A percentile compares a stretch with the other conserved stretches of the same genome.
These are phyloP conservation scores for Cyphomyrus plagiostoma DNA, from an alignment of 2,113 vertebrate genomes.

Conservation along the genomic window DNA sequence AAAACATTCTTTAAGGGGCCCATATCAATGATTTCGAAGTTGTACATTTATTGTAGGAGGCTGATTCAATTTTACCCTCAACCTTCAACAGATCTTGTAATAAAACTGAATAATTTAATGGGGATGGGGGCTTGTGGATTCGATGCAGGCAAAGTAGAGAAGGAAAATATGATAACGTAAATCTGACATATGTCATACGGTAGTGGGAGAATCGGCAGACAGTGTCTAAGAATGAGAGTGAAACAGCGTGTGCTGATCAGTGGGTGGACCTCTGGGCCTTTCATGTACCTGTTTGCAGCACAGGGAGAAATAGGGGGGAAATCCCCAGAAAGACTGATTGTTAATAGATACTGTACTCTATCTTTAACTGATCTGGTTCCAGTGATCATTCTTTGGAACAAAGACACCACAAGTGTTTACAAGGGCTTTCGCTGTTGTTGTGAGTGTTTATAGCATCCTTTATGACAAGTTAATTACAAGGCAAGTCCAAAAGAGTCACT, in stretches of 20 bases:
- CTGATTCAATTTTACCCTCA: background rate
- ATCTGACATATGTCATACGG: background rate
- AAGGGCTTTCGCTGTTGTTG: background rate
- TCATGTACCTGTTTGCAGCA: constrained; percentile 40
- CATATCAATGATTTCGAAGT: background rate
- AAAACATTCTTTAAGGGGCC: background rate
- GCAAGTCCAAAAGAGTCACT: background rate
- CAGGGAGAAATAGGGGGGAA: constrained; percentile 55
- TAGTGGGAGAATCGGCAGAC: background rate
- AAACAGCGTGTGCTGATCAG: constrained; percentile 23
- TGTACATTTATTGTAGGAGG: background rate
- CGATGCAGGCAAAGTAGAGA: background rate
- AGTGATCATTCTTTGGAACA: background rate
- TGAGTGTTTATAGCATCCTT: background rate
- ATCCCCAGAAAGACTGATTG: constrained; percentile 41
- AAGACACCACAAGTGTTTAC: background rate
- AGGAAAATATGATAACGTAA: constrained; percentile 14
- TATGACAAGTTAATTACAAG: background rate
- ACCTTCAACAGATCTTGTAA: background rate
- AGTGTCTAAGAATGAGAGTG: constrained; percentile 24
- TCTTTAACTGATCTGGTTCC: background rate
- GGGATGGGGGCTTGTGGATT: background rate
- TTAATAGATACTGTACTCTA: constrained; percentile 5
- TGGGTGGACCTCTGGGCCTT: constrained; percentile 47
- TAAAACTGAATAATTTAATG: background rate